These are phyloP conservation scores for Hylomyscus alleni DNA, from an alignment of 2,797 vertebrate species.

Conservation along the genomic window DNA sequence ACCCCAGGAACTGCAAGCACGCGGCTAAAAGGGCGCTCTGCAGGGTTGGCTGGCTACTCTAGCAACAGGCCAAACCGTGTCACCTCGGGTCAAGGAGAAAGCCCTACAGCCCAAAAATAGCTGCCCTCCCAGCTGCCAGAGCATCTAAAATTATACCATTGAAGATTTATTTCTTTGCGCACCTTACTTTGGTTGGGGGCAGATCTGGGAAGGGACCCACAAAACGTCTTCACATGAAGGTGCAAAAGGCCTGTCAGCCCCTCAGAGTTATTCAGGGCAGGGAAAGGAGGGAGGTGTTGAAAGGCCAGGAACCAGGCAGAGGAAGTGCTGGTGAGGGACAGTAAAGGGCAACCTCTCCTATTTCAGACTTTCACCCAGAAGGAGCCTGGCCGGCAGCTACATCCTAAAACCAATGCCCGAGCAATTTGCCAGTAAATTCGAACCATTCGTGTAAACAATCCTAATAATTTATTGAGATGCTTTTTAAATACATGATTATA, in stretches of 20 bases:
- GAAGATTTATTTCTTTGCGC: constrained; percentile 69
- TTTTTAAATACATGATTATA: constrained; percentile 42
- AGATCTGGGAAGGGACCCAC: neutral
- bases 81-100: constrained; percentile 83
- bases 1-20: neutral
- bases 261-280: neutral
- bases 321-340: constrained; percentile 15
- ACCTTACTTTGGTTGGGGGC: constrained; percentile 54
- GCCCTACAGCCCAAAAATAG: constrained; percentile 78
- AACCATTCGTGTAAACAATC: constrained; percentile 66
- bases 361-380: constrained; percentile 68
- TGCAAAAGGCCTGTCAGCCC: constrained; percentile 4
- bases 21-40: neutral
- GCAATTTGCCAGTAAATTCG: constrained; percentile 68
- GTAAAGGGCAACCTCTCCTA: constrained; percentile 51
- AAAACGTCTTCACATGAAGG: constrained; percentile 5
- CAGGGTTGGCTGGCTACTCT: neutral
- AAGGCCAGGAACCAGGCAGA: constrained; percentile 55
- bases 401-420: constrained; percentile 43
- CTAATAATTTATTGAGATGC: constrained; percentile 67
- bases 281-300: constrained; percentile 31
- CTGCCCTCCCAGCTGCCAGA: constrained; percentile 72
- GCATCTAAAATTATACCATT: constrained; percentile 80
- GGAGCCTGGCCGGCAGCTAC: constrained; percentile 8
- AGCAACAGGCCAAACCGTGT: constrained; percentile 8